phyloP scores from a whole-genome alignment of 2,888 invertebrate genomes.

The Xanthorhoe spadicearia region DNA sequence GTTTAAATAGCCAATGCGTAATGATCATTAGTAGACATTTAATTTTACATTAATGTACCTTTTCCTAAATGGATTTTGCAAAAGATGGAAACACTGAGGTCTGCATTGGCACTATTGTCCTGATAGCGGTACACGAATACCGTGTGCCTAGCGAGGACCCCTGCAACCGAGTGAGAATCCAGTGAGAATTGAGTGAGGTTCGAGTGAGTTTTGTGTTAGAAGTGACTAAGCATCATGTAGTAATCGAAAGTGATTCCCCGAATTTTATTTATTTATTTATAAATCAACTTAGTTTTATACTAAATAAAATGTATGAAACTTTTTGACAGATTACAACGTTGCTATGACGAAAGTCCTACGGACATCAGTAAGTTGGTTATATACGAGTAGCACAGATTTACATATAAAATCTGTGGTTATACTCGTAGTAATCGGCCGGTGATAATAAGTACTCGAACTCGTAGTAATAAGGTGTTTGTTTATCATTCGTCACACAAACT shows the following conservation, averaged over 20 bases:
- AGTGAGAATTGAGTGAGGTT: conserved; percentile 28
- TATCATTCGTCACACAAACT: background rate
- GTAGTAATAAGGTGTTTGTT: too few species aligned
- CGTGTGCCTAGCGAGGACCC: conserved; percentile 81
- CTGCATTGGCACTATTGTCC: conserved; percentile 79
- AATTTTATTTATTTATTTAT: too few species aligned
- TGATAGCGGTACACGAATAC: conserved; percentile 82
- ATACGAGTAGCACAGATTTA: too few species aligned
- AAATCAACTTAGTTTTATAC: too few species aligned
- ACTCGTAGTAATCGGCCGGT: too few species aligned
- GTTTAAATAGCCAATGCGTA: conserved; percentile 36
- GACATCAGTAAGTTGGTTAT: too few species aligned
- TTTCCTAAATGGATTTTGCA: conserved; percentile 85
- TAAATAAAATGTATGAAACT: too few species aligned
- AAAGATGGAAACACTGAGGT: conserved; percentile 82
- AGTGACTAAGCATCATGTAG: conserved; percentile 8
- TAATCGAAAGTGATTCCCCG: background rate
- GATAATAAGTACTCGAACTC: too few species aligned
- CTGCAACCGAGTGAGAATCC: conserved; percentile 67
- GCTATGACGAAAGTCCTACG: too few species aligned
- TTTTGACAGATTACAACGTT: too few species aligned
- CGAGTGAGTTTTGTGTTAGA: conserved; percentile 16
- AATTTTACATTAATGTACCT: conserved; percentile 68
- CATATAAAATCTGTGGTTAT: too few species aligned
- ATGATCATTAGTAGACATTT: conserved; percentile 53